Conservation (phyloP, 2,113 vertebrate species). For the Phainopepla nitens region DNA sequence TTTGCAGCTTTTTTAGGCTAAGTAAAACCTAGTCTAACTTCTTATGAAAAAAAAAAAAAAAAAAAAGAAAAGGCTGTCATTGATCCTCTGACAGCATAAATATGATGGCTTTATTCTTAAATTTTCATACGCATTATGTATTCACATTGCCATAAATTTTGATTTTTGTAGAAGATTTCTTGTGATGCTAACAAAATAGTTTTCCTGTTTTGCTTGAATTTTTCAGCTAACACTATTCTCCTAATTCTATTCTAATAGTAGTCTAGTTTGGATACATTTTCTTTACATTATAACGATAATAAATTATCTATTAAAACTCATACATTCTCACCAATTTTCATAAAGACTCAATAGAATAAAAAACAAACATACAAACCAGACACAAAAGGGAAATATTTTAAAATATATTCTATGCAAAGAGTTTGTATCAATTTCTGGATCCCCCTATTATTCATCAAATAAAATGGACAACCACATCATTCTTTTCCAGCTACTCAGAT, state of each 20-base stretch:
- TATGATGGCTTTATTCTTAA: fast-evolving
- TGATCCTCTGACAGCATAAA: not conserved
- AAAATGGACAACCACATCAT: not conserved
- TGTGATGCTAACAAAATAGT: not conserved
- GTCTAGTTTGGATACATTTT: not conserved
- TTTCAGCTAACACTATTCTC: not conserved
- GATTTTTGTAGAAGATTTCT: not conserved
- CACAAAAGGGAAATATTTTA: not conserved
- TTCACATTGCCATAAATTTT: not conserved
- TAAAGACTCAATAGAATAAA: not conserved
- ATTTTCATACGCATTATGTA: not conserved
- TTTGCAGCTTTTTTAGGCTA: not conserved
- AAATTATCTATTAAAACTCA: not conserved
- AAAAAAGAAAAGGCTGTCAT: not conserved
- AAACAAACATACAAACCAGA: not conserved
- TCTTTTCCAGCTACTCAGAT: not conserved
- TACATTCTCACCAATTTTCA: not conserved
- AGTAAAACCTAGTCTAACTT: not conserved
- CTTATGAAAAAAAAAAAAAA: not conserved
- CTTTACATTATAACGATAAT: not conserved
- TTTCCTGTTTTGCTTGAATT: not conserved
- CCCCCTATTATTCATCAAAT: not conserved
- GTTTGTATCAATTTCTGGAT: not conserved
- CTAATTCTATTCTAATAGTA: not conserved
- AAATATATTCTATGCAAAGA: fast-evolving